Evolutionary conservation across 2,113 vertebrate genomes (phyloP).

Genomic region (Dryoscopus gambensis): DNA sequence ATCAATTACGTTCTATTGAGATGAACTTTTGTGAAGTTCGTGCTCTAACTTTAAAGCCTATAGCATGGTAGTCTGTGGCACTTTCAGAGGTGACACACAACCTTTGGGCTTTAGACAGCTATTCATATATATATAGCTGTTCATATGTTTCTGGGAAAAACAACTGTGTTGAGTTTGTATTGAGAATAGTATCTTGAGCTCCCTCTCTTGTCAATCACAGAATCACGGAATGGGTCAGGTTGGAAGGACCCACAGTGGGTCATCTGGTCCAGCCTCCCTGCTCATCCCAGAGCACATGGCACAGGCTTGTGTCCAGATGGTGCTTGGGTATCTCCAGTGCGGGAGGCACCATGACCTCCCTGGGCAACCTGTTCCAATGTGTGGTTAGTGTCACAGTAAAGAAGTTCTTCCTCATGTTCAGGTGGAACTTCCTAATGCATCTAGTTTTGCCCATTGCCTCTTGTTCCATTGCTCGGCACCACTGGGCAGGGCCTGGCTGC

Average conservation of each 20-base stretch:
- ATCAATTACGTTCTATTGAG: background rate
- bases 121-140: too few species aligned
- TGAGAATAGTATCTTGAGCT: background rate
- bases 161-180: background rate
- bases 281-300: fast-evolving
- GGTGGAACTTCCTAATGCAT: background rate
- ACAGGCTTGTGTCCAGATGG: background rate
- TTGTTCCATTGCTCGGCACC: background rate
- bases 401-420: background rate
- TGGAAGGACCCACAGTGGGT: background rate
- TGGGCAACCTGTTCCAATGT: background rate
- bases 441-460: background rate
- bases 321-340: background rate
- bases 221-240: background rate
- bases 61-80: background rate
- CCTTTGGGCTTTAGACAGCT: background rate
- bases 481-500: background rate
- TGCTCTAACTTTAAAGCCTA: background rate
- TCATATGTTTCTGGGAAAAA: background rate
- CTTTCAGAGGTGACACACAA: background rate
- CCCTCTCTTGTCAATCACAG: background rate
- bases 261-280: background rate
- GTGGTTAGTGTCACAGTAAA: background rate
- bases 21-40: background rate
- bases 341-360: too few species aligned